phyloP scores from a whole-genome alignment of 2,888 invertebrate species.

The Eueremaeus valkanovi region DNA sequence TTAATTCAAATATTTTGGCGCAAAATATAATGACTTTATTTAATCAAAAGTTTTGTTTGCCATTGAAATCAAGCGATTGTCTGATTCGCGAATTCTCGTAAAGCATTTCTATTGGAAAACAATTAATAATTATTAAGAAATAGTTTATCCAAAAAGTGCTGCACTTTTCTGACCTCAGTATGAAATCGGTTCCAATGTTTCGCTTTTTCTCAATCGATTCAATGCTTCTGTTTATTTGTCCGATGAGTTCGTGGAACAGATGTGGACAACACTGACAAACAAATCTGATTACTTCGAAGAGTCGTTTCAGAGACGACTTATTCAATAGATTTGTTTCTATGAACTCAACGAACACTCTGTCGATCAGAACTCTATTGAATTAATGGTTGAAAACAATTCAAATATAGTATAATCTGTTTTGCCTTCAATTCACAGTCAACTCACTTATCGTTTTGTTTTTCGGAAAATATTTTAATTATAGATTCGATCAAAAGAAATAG shows the following conservation, averaged over 20 bases:
- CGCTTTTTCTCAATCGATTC: slow-evolving; percentile 11
- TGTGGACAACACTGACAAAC: neutral
- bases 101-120: neutral
- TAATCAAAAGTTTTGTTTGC: neutral
- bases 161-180: neutral
- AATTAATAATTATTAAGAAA: too few species aligned
- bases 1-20: neutral
- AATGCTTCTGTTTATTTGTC: neutral
- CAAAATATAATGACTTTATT: neutral
- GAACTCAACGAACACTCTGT: neutral
- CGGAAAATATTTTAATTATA: neutral
- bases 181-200: neutral
- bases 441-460: neutral
- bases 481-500: neutral
- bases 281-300: neutral
- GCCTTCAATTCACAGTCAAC: neutral
- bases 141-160: too few species aligned
- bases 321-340: slow-evolving; percentile 7
- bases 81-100: neutral
- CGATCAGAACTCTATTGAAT: neutral
- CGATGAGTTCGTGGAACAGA: neutral
- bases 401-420: neutral
- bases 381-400: neutral
- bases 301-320: neutral
- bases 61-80: neutral